These are phyloP conservation scores for Drosophila orena DNA, from an alignment of 1,140 invertebrate genomes.

Conservation along the genomic window DNA sequence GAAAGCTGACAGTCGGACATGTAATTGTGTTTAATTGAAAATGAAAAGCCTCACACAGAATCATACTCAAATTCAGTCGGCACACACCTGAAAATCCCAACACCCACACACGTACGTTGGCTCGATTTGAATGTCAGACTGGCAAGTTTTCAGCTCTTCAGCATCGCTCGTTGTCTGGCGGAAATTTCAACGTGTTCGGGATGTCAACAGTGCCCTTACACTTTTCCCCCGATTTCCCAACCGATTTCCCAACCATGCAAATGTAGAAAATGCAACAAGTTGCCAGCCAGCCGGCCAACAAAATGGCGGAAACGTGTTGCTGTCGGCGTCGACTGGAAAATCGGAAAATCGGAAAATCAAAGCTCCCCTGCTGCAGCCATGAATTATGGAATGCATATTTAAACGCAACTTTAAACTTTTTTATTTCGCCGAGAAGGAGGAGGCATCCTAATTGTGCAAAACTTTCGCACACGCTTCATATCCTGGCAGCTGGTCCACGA, in stretches of 20 bases:
- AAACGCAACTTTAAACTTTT: constrained; percentile 81
- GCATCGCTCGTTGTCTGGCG: constrained; percentile 41
- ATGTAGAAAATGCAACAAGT: constrained; percentile 69
- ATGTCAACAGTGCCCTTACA: constrained; percentile 49
- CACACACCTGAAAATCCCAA: constrained; percentile 44
- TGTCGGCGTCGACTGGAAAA: constrained; percentile 62
- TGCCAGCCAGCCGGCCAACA: constrained; percentile 65
- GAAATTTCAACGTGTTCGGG: constrained; percentile 74
- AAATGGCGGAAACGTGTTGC: constrained; percentile 81
- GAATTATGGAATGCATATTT: constrained; percentile 81
- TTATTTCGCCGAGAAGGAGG: constrained; percentile 60
- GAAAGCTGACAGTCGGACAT: constrained; percentile 67
- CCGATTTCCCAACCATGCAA: constrained; percentile 20
- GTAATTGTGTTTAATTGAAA: constrained; percentile 62
- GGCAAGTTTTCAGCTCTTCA: constrained; percentile 35
- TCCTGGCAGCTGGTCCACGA: constrained; percentile 34
- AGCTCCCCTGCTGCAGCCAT: constrained; percentile 21
- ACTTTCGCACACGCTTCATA: constrained; percentile 74
- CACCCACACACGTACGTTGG: neutral
- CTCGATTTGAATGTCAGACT: constrained; percentile 71
- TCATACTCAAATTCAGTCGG: constrained; percentile 19
- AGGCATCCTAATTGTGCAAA: constrained; percentile 78
- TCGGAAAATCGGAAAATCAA: constrained; percentile 70
- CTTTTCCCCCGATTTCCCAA: neutral
- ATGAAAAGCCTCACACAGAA: constrained; percentile 52